These are phyloP conservation scores for Hylia prasina DNA, from an alignment of 2,113 vertebrate species.

Conservation along the genomic window DNA sequence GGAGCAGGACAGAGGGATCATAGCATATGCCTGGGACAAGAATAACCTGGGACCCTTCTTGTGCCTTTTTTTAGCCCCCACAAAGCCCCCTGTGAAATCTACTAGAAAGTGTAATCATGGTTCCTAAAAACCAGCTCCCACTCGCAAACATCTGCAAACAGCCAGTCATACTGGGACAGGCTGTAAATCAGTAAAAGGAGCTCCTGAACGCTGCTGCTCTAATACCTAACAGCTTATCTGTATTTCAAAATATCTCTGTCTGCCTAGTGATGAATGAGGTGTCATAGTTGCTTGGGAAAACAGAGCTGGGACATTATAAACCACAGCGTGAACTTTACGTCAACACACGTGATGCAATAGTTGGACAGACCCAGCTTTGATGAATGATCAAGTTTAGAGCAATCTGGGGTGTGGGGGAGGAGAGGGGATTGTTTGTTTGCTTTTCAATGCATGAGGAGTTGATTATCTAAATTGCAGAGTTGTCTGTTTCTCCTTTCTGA, in stretches of 20 bases:
- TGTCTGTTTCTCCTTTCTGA: not conserved
- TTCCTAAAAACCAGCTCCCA: not conserved
- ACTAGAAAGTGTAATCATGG: not conserved
- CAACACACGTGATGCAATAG: slow-evolving; percentile 23
- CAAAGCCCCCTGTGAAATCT: not conserved
- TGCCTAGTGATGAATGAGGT: slow-evolving; percentile 70
- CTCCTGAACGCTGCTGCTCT: not conserved
- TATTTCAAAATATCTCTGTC: slow-evolving; percentile 57
- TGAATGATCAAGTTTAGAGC: slow-evolving; percentile 76
- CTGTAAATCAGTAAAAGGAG: slow-evolving; percentile 6
- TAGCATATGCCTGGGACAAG: not conserved
- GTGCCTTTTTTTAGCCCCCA: not conserved
- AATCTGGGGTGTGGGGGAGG: not conserved
- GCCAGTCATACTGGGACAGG: not conserved
- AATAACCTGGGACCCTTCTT: not conserved
- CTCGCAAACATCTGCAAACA: slow-evolving; percentile 9
- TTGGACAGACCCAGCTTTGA: slow-evolving; percentile 15
- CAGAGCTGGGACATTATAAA: not conserved
- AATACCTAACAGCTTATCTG: slow-evolving; percentile 48
- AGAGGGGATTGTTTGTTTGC: not conserved
- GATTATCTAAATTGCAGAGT: slow-evolving; percentile 11
- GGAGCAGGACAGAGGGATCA: not conserved
- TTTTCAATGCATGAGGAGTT: slow-evolving; percentile 58
- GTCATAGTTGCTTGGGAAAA: slow-evolving; percentile 47
- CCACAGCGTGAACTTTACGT: slow-evolving; percentile 31